A percentile compares a stretch with the other conserved stretches of the same genome.
phyloP scores from a whole-genome alignment of 2,797 vertebrate genomes.

The Parauchenoglanis ngamensis region DNA sequence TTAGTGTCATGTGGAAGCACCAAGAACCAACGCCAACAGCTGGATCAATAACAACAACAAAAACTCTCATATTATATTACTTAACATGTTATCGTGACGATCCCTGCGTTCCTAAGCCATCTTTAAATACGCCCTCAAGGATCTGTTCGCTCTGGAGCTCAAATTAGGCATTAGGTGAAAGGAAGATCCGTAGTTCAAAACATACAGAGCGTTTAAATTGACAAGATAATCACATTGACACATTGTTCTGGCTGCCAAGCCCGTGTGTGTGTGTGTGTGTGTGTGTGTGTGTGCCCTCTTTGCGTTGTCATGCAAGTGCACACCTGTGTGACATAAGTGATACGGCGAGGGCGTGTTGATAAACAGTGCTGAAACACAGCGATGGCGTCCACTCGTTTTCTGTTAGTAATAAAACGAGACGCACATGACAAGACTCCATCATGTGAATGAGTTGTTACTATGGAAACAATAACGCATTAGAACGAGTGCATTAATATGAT shows the following conservation, averaged over 20 bases:
- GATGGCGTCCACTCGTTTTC: not conserved
- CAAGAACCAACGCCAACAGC: constrained; percentile 97
- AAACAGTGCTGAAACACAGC: not conserved
- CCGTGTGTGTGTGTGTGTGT: not conserved
- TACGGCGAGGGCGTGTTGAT: not conserved
- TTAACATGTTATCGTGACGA: not conserved
- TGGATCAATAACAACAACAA: constrained; percentile 65
- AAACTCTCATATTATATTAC: not conserved
- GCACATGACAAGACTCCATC: not conserved
- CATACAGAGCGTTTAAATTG: not conserved
- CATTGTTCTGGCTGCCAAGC: not conserved
- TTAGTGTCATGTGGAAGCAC: constrained; percentile 99
- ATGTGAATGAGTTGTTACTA: not conserved
- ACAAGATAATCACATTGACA: not conserved
- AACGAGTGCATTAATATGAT: not conserved
- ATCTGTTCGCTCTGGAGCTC: not conserved
- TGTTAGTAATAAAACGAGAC: too few relatives aligned
- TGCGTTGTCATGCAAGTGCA: not conserved
- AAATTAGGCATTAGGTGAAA: not conserved
- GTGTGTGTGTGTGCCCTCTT: too few relatives aligned
- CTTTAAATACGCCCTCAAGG: not conserved
- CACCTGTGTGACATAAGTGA: not conserved
- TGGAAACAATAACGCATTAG: not conserved
- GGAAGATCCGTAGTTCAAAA: not conserved
- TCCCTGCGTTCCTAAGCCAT: not conserved